Conservation (phyloP, 2,797 vertebrate species). For the Coilia nasus region DNA sequence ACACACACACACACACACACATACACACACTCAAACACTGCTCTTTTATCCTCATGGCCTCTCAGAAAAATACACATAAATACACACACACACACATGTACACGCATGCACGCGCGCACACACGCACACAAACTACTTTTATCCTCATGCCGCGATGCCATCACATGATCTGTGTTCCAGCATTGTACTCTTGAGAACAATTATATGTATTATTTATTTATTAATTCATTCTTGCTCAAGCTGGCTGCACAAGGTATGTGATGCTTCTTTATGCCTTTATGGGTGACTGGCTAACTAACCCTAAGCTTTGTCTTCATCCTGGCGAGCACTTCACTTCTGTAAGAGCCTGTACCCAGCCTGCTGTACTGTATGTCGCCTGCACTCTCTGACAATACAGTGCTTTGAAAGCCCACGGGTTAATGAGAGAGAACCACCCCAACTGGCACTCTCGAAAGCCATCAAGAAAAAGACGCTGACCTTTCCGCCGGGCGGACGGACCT, state of each 20-base stretch:
- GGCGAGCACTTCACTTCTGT: neutral
- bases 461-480: neutral
- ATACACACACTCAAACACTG: neutral
- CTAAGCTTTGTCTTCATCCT: neutral
- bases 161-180: neutral
- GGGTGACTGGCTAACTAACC: neutral
- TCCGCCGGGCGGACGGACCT: neutral
- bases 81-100: too few species aligned
- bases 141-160: neutral
- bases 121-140: neutral
- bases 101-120: neutral
- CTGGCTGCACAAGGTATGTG: neutral
- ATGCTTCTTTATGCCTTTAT: neutral
- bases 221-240: neutral
- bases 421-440: neutral
- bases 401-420: constrained; percentile 12
- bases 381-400: neutral
- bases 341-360: neutral
- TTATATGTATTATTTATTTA: too few species aligned
- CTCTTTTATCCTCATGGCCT: too few species aligned
- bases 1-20: neutral
- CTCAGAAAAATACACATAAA: too few species aligned
- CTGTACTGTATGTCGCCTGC: neutral
- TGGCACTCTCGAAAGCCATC: neutral
- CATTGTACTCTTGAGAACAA: neutral